phyloP scores from a whole-genome alignment of 2,113 vertebrate genomes.

The Myodes glareolus region DNA sequence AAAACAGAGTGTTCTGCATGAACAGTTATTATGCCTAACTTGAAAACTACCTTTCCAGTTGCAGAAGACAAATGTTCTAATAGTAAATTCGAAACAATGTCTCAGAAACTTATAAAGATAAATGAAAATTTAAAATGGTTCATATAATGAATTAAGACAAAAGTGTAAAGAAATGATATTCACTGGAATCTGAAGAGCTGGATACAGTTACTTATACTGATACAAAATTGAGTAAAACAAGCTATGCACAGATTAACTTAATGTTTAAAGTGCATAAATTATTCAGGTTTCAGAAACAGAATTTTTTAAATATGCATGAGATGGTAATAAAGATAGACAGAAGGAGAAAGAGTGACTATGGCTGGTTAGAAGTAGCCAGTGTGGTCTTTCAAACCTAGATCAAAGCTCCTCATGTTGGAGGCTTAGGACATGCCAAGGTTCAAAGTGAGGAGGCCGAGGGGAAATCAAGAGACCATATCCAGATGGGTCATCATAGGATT shows the following conservation, averaged over 20 bases:
- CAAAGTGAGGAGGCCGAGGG: background rate
- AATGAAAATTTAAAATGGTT: background rate
- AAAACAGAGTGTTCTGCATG: background rate
- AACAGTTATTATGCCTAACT: background rate
- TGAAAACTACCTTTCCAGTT: background rate
- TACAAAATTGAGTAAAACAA: background rate
- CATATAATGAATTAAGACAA: background rate
- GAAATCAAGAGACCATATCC: background rate
- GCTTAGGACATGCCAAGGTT: background rate
- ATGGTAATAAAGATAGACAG: background rate
- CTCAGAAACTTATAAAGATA: background rate
- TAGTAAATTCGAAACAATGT: background rate
- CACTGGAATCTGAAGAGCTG: background rate
- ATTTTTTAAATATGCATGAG: background rate
- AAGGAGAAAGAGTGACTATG: background rate
- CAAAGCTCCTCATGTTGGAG: background rate
- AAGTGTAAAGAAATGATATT: background rate
- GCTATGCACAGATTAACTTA: too few relatives aligned
- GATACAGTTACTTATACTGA: background rate
- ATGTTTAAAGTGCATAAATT: background rate
- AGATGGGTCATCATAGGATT: background rate
- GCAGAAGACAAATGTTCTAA: background rate
- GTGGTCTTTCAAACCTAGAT: background rate
- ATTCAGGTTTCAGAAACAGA: background rate
- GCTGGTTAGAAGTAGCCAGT: background rate